Base-by-base conservation (phyloP, 2,888 invertebrate species). In the Euclidia mi region DNA sequence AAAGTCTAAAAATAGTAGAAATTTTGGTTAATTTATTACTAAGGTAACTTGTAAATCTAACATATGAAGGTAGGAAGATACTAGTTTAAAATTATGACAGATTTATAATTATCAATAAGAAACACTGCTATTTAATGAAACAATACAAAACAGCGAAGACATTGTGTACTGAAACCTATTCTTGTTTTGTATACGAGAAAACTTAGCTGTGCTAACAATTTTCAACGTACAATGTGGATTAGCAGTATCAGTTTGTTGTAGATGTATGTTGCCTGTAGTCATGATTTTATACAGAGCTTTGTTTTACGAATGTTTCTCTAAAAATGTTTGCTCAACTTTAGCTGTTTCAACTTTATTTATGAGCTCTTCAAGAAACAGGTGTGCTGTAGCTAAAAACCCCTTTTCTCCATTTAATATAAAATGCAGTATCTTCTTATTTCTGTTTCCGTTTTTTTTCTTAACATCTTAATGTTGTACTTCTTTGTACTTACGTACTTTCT, bases 311-410 rank as follows among this genome's bases (percentile, higher is more conserved):
- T 42, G 52, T 12, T 57, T 48, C 45, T 43, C 17, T 57, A 55
- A 65, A 68, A 76, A 77, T 70, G 65, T 77, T 83, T 79, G 73
- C 66, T 70, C 74, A 82, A 87, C 76, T 88, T 85, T 76, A 75
- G 78, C 74, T 78, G 78, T 68, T 83, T 82, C 58, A 64, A 65
- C 71, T 76, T 88, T 88, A 88, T 90, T 89, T 88, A 89, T 82
- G 85, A 81, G 76, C 75, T 78, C 73, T 75, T 79, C 71, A 73
- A 75, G 77, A 71, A 77, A 78, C 84, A 83, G 85, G 87, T 85
- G 84, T 81, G 72, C 75, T 69, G 66, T 58, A 43, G 63, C 77
- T 80, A 78, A 79, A 67, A 78, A 60, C 73, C 65, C 57, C 64
- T 72, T 75, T 63, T 66, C 71, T 74, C 66, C 47, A 43, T 62